Base-by-base conservation (phyloP, 2,888 invertebrate genomes). In the Muschampia plurimacula region DNA sequence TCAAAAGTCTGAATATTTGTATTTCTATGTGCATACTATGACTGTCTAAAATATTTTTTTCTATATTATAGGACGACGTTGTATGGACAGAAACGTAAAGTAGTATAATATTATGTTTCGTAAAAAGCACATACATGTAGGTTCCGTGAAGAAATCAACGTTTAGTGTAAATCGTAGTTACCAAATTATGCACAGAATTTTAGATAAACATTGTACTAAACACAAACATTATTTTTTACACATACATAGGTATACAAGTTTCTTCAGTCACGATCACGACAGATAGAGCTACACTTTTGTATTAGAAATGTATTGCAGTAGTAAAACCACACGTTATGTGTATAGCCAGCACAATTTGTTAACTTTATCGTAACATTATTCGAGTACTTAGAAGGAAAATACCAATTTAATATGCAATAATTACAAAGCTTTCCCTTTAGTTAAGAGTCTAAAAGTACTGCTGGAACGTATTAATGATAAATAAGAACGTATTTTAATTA, bases 401-500 rank as follows among this genome's bases (percentile, higher is more conserved):
- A 15, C n/a, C 7, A 2, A 39, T 39, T 39, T 1, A 57, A n/a
- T 57, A 57, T 28, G 12, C 9, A 59, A 59, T 7, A 12, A 59
- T 12, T 13, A 8, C 0, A 39, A 67, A 13, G 13, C 39, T 41
- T 55, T 67, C 4, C 46, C 36, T 68, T 63, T 9, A 44, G 10
- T 28, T 46, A 46, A 46, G n/a, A 10, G 5, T 28, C 2, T 57
- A n/a, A 13, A 39, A 44, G n/a, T 60, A 46, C 49, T 69, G 62
- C 62, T 69, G 69, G 69, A 62, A 63, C 49, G 28, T 59, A 28
- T 63, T 55, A n/a, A 13, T 15, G 7, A 57, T 62, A 46, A 67
- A 46, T 15, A 62, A 74, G 44, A 76, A 77, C 77, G 77, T 78
- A 75, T 79, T 79, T 88, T 93, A 92, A 93, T 83, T 88, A 87